Percentiles rank a stretch among this genome's conserved stretches.
Conservation (phyloP, 2,113 vertebrate genomes). For the Ranitomeya variabilis region DNA sequence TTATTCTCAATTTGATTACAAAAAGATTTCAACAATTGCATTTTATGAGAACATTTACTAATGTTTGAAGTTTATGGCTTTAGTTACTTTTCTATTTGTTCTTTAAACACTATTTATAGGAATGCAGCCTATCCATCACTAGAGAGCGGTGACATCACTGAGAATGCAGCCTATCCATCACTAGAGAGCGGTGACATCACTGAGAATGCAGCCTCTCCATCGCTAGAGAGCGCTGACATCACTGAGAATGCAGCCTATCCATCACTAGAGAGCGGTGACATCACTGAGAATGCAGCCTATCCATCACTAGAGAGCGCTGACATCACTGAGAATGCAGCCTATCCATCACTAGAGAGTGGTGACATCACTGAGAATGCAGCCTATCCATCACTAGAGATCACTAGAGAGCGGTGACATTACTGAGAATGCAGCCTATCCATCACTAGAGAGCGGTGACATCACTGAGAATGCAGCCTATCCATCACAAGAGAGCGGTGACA, state of each 20-base stretch:
- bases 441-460: neutral
- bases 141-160: neutral
- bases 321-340: constrained; percentile 6
- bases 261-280: neutral
- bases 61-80: neutral
- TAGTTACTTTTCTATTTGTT: no score
- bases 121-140: neutral
- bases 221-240: neutral
- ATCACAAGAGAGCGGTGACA: no score
- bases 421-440: neutral
- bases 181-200: neutral
- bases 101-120: neutral
- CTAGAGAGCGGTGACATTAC: neutral
- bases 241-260: neutral
- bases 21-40: neutral
- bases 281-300: neutral
- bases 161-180: neutral
- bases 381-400: neutral
- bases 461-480: neutral
- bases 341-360: neutral
- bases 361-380: neutral
- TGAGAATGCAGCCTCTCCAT: neutral
- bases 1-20: constrained; percentile 8
- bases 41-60: neutral
- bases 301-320: neutral